Base-by-base conservation (phyloP, 1,140 invertebrate genomes). In the Aplysia californica region DNA sequence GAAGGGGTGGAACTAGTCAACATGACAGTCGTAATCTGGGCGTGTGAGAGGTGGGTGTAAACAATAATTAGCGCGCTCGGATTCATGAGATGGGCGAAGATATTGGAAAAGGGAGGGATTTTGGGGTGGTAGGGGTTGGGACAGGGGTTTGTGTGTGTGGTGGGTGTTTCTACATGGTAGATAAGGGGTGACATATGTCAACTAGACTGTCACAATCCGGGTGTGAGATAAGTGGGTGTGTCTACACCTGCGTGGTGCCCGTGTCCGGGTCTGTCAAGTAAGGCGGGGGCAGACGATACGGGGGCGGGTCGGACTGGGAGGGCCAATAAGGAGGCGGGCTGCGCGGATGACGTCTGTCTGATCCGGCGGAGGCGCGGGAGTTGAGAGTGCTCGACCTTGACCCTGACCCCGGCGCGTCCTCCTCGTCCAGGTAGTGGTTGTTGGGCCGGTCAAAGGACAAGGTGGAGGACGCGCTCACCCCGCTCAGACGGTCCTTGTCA, bases 281-380 rank as follows among this genome's bases (percentile, higher is more conserved):
- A 39, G 82, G 76, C 44, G 82, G 82, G 23, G 82, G 82, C 21
- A 83, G 82, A 33, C 82, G 33, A 38, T 83, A 83, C 4, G 82
- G 82, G 20, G 82, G 80, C n/a, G 80, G 80, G 38, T 83, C 78
- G 35, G 76, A 35, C 33, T 75, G 66, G 6, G 71, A 41, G 66
- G 68, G 56, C 55, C 72, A 66, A 35, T 71, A 75, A 15, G 39
- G 59, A 10, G 72, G 78, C 1, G 78, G 80, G 6, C 21, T 26
- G 2, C 38, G 56, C 18, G 77, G 64, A 1, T 44, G 67, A 26
- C 59, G 35, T n/a, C 75, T 66, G 5, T 77, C 66, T 5, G 39
- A 66, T 33, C 75, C 35, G 1, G n/a, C 15, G 1, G 65, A 58
- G 3, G 56, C 41, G 26, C n/a, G 31, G 35, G 66, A 68, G 18